Percentiles rank a stretch among this genome's conserved stretches.
Conservation (phyloP, 2,113 vertebrate genomes). For the Globicephala melas region DNA sequence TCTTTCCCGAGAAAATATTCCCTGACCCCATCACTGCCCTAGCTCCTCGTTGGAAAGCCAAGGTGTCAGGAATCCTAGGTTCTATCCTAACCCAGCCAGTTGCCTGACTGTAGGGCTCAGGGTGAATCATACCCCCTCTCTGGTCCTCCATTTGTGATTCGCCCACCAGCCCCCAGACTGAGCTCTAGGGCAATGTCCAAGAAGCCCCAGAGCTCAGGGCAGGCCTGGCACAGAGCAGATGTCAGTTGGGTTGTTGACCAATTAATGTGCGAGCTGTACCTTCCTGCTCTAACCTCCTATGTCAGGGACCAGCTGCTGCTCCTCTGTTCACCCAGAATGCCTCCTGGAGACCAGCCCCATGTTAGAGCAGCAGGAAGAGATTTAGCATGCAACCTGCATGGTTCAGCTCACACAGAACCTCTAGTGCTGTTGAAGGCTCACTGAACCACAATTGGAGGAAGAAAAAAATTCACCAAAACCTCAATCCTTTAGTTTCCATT, state of each 20-base stretch:
- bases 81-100: neutral
- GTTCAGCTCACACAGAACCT: neutral
- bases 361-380: neutral
- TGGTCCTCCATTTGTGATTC: neutral
- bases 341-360: neutral
- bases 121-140: neutral
- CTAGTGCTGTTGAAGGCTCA: neutral
- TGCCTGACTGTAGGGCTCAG: neutral
- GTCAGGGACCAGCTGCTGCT: neutral
- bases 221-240: neutral
- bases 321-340: neutral
- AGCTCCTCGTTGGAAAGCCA: fast-evolving
- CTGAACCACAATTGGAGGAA: neutral
- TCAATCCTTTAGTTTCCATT: neutral
- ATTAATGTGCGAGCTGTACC: neutral
- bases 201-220: neutral
- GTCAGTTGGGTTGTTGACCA: neutral
- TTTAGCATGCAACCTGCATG: neutral
- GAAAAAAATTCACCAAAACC: neutral
- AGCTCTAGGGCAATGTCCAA: neutral
- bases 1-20: neutral
- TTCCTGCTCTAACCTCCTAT: neutral
- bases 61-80: neutral
- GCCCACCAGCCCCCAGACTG: neutral
- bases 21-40: neutral